Percentiles rank a stretch among this genome's conserved stretches.
phyloP scores from a whole-genome alignment of 2,888 invertebrate genomes.

The Entomobrya multifasciata region DNA sequence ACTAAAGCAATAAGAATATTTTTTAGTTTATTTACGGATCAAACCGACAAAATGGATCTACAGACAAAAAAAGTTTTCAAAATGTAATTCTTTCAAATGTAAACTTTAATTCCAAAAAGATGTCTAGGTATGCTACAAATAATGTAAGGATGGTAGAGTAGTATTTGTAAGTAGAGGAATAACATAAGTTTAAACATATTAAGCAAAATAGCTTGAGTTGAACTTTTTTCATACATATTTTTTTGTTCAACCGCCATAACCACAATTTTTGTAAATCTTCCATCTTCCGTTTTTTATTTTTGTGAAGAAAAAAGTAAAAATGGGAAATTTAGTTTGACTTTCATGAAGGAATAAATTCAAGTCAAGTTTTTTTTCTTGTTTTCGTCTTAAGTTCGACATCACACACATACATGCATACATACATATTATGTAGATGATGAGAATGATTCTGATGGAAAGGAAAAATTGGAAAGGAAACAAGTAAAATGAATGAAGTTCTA shows the following conservation, averaged over 20 bases:
- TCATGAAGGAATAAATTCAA: slow-evolving; percentile 28
- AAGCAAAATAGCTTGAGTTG: slow-evolving; percentile 30
- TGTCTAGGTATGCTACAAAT: slow-evolving; percentile 3
- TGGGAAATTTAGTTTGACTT: slow-evolving; percentile 43
- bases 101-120: slow-evolving; percentile 51
- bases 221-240: slow-evolving; percentile 53
- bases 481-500: slow-evolving; percentile 25
- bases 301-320: background rate
- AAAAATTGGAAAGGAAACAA: background rate
- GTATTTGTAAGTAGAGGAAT: background rate
- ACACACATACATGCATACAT: too few relatives aligned
- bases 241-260: background rate
- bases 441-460: background rate
- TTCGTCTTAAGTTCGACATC: slow-evolving; percentile 7
- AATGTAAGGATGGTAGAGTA: background rate
- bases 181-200: too few relatives aligned
- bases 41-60: background rate
- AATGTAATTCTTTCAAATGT: slow-evolving; percentile 20
- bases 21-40: too few relatives aligned
- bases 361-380: slow-evolving; percentile 25
- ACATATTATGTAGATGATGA: too few relatives aligned
- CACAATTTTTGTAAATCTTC: background rate
- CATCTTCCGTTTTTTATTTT: background rate
- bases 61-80: background rate
- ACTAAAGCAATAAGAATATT: too few relatives aligned